Evolutionary conservation across 2,797 vertebrate genomes (phyloP).

Genomic region (Takifugu rubripes): DNA sequence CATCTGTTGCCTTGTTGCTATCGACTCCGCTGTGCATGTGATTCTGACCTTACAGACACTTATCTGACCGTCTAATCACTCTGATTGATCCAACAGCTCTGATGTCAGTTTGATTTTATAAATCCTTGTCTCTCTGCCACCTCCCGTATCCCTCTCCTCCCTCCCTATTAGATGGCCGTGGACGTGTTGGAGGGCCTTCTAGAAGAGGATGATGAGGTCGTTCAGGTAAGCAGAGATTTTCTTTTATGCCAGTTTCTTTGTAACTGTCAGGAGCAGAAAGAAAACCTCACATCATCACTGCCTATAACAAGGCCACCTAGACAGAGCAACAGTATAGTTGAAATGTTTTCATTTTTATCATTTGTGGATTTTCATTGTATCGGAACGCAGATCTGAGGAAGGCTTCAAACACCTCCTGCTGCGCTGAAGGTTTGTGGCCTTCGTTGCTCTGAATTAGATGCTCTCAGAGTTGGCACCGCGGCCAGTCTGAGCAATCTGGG

Average conservation of each 20-base stretch:
- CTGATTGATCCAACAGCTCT: slow-evolving; percentile 41
- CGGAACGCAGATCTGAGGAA: no score
- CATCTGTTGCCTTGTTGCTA: slow-evolving; percentile 64
- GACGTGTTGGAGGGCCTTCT: slow-evolving; percentile 80
- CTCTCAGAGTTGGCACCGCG: no score
- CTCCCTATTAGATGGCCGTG: slow-evolving; percentile 64
- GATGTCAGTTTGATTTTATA: no score
- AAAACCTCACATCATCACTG: not conserved
- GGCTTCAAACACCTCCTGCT: no score
- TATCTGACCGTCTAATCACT: slow-evolving; percentile 55
- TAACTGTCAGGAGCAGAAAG: not conserved
- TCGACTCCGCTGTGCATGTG: slow-evolving; percentile 39
- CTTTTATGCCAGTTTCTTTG: not conserved
- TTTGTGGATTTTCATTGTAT: no score
- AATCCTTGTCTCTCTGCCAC: not conserved
- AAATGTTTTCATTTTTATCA: no score
- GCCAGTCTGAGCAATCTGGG: no score
- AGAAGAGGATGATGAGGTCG: slow-evolving; percentile 83
- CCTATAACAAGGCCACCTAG: not conserved
- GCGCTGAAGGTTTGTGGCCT: no score
- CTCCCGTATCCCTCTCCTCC: not conserved
- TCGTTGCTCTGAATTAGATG: no score
- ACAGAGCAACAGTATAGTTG: not conserved
- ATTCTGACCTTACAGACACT: slow-evolving; percentile 38
- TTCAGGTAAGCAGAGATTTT: slow-evolving; percentile 71